These are phyloP conservation scores for Ptilorrhoa leucosticta DNA, from an alignment of 2,113 vertebrate genomes.

Conservation along the genomic window DNA sequence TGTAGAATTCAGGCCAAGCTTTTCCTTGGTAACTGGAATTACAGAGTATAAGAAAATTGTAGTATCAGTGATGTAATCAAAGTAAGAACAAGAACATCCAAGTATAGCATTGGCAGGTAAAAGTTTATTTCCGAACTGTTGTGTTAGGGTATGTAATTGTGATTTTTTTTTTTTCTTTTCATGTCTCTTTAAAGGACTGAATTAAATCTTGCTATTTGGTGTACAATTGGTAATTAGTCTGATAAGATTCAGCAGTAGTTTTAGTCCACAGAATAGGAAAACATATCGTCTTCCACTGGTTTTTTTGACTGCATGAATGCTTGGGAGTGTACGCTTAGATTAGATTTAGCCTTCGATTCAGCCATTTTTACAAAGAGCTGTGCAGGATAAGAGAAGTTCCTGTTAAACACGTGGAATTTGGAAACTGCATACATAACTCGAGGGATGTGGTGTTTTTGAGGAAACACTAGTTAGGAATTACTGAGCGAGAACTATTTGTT, in stretches of 20 bases:
- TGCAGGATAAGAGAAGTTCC: not conserved
- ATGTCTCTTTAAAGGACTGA: not conserved
- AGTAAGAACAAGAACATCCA: not conserved
- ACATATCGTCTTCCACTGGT: rapidly evolving
- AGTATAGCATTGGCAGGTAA: not conserved
- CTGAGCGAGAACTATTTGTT: not conserved
- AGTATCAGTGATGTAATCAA: not conserved
- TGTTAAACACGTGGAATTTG: not conserved
- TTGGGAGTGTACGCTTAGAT: not conserved
- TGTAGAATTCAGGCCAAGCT: not conserved
- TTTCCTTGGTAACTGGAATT: not conserved
- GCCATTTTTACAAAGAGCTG: not conserved
- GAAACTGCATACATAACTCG: not conserved
- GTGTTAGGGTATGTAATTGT: not conserved
- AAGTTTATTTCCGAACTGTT: not conserved
- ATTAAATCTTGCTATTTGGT: not conserved
- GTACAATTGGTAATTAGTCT: not conserved
- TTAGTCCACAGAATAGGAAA: not conserved
- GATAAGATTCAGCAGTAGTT: not conserved
- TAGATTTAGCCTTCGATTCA: not conserved
- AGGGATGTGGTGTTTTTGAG: not conserved
- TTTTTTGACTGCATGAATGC: not conserved
- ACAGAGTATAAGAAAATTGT: not conserved
- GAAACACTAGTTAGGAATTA: not conserved
- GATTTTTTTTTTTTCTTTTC: not conserved